Evolutionary conservation across 2,113 vertebrate species (phyloP).

Genomic region (Acinonyx jubatus): DNA sequence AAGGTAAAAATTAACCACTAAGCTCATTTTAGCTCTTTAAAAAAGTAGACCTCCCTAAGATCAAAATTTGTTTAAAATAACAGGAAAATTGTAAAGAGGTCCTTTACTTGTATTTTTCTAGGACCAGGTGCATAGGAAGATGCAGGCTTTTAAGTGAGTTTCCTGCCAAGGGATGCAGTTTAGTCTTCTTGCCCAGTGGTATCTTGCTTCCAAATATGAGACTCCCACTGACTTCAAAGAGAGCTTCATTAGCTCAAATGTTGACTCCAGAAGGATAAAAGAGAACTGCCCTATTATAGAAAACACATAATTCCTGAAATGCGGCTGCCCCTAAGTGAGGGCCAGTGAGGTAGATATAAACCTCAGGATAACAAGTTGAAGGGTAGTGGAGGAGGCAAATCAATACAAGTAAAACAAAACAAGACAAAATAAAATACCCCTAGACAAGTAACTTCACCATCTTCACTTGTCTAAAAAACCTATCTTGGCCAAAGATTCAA

Average conservation of each 20-base stretch:
- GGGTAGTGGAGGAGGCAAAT: background rate
- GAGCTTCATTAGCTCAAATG: conserved; percentile 22
- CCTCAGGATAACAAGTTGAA: background rate
- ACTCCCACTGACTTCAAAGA: conserved; percentile 44
- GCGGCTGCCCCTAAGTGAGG: background rate
- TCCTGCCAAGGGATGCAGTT: background rate
- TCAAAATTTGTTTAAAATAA: conserved; percentile 18
- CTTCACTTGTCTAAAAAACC: conserved; percentile 22
- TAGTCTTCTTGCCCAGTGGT: background rate
- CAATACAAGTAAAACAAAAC: conserved; percentile 4
- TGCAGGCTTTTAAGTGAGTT: background rate
- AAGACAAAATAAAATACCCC: conserved; percentile 37
- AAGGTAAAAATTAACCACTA: background rate
- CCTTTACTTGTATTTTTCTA: background rate
- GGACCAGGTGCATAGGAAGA: background rate
- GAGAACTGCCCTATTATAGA: conserved; percentile 26
- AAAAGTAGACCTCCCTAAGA: conserved; percentile 2
- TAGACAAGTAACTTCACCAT: background rate
- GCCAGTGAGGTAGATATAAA: background rate
- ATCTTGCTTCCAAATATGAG: conserved; percentile 33
- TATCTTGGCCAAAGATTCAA: background rate
- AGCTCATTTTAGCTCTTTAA: conserved; percentile 30
- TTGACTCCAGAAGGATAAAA: background rate
- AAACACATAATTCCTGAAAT: background rate
- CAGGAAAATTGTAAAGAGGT: background rate